These are phyloP conservation scores for Lasioglossum vierecki DNA, from an alignment of 2,888 invertebrate species.

Conservation along the genomic window DNA sequence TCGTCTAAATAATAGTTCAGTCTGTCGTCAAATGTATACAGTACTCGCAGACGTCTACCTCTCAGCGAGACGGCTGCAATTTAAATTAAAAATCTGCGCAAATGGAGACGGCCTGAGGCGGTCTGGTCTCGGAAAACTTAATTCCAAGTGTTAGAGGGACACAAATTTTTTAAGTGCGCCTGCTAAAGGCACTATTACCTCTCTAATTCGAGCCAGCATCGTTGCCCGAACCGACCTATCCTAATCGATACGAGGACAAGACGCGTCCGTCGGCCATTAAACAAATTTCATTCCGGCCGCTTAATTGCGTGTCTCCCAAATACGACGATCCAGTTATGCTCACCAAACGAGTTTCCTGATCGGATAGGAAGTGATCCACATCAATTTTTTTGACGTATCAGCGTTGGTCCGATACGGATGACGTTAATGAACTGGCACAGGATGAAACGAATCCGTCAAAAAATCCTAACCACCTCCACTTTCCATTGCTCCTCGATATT, in stretches of 20 bases:
- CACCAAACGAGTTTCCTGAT: not conserved
- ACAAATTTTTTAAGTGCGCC: slow-evolving; percentile 21
- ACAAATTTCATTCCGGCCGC: slow-evolving; percentile 28
- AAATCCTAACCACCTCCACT: not conserved
- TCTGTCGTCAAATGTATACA: slow-evolving; percentile 51
- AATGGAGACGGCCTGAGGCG: not conserved
- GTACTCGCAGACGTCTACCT: slow-evolving; percentile 26
- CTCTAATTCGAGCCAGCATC: not conserved
- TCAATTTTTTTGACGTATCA: not conserved
- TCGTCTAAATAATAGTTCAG: slow-evolving; percentile 47
- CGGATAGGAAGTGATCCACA: not conserved
- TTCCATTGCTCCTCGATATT: not conserved
- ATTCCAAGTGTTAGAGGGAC: slow-evolving; percentile 22
- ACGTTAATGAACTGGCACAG: not conserved
- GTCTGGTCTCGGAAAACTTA: slow-evolving; percentile 30
- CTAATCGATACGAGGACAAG: slow-evolving; percentile 7
- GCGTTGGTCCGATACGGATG: not conserved
- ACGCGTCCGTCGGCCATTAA: slow-evolving; percentile 26
- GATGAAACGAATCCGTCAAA: not conserved
- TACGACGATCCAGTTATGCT: slow-evolving; percentile 15
- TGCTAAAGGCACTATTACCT: not conserved
- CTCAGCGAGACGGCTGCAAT: slow-evolving; percentile 19
- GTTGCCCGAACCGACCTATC: not conserved
- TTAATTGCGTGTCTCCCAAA: slow-evolving; percentile 35
- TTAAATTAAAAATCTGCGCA: slow-evolving; percentile 49